A percentile compares a stretch with the other conserved stretches of the same genome.
Conservation (phyloP, 1,140 invertebrate genomes). For the Phortica variegata region DNA sequence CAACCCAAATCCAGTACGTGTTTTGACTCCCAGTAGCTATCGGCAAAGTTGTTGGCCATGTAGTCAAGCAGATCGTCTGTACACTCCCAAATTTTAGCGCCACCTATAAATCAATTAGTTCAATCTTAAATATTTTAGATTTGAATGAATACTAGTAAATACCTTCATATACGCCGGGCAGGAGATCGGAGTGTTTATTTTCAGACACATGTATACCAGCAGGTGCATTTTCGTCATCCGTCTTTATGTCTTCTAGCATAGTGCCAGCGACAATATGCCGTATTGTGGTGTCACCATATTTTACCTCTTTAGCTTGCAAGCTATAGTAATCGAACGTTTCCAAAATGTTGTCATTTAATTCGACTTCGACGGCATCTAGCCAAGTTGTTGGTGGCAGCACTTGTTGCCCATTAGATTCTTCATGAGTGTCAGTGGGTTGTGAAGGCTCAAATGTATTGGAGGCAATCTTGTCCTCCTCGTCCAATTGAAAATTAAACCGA, state of each 20-base stretch:
- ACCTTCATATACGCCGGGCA: conserved; percentile 75
- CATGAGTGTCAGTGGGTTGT: no score
- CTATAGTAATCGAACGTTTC: no score
- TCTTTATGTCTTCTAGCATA: conserved; percentile 40
- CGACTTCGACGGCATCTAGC: no score
- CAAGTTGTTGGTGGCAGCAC: no score
- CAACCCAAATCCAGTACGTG: conserved; percentile 82
- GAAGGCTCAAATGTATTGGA: no score
- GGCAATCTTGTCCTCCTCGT: no score
- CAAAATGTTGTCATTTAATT: no score
- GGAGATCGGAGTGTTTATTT: conserved; percentile 69
- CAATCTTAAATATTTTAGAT: neutral
- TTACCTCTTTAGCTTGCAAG: conserved; percentile 25
- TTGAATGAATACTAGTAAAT: conserved; percentile 8
- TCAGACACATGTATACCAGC: conserved; percentile 63
- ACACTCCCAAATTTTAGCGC: conserved; percentile 88
- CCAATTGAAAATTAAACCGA: no score
- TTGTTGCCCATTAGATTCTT: no score
- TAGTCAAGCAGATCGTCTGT: conserved; percentile 74
- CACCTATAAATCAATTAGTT: conserved; percentile 62
- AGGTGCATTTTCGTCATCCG: conserved; percentile 39
- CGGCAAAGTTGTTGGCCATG: conserved; percentile 56
- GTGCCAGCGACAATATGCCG: conserved; percentile 39
- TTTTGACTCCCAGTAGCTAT: conserved; percentile 42
- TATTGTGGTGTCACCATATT: conserved; percentile 18